Conservation (phyloP, 2,113 vertebrate genomes). For the Damaliscus lunatus region DNA sequence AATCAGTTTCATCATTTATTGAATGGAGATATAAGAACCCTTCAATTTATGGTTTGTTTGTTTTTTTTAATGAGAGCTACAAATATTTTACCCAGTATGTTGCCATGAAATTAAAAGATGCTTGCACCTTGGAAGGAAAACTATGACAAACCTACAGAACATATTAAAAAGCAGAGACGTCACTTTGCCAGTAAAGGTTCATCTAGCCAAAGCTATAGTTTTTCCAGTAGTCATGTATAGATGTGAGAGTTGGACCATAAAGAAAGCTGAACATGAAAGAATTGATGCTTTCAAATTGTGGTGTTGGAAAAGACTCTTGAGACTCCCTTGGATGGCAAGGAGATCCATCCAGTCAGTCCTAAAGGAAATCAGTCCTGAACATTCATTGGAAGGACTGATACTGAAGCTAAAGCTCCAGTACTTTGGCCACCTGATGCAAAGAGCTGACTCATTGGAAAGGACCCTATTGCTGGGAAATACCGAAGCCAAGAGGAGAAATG, state of each 20-base stretch:
- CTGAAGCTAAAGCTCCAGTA: not conserved
- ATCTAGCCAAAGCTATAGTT: not conserved
- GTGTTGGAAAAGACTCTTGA: not conserved
- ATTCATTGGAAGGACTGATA: not conserved
- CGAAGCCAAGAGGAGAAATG: not conserved
- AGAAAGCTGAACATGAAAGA: not conserved
- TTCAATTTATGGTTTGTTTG: not conserved
- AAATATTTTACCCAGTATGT: not conserved
- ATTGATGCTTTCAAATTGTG: not conserved
- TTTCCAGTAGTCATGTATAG: not conserved
- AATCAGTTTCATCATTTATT: not conserved
- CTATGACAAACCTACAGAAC: not conserved
- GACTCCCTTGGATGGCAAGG: not conserved
- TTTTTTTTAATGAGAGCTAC: not conserved
- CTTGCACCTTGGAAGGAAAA: not conserved
- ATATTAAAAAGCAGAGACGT: not conserved
- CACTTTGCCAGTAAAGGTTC: not conserved
- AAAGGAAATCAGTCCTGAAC: not conserved
- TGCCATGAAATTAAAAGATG: not conserved
- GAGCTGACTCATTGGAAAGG: not conserved
- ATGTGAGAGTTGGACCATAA: not conserved
- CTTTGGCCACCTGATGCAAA: not conserved
- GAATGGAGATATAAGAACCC: not conserved
- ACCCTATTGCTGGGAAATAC: not conserved
- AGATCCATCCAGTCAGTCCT: not conserved